Base-by-base conservation (phyloP, 2,888 invertebrate genomes). In the Stramonita haemastoma region DNA sequence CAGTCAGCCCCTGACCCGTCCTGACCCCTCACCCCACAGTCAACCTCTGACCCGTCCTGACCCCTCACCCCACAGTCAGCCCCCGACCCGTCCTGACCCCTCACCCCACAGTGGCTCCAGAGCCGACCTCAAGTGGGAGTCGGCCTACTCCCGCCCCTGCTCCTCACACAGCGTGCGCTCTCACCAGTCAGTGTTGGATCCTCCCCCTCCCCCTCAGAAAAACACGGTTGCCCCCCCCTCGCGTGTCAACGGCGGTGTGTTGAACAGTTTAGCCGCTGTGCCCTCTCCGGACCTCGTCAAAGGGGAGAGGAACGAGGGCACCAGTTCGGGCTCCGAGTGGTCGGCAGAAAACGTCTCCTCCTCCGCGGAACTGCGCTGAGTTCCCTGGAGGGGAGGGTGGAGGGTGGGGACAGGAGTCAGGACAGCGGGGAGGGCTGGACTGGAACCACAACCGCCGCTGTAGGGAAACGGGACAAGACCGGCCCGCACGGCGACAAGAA, bases 141-240 rank as follows among this genome's bases (percentile, higher is more conserved):
- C 87, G 36, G 73, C 87, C 15, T 87, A 87, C 87, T 87, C 87
- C 56, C 73, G 73, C n/a, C 87, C 87, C 19, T 87, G 73, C 46
- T 73, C 87, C 26, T 15, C 87, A 1, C 73, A 70, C 36, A 87
- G 87, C 73, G 1, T 13, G 17, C 70, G 73, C n/a, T 73, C 87
- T 46, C 87, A 87, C 32, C 73, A 87, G 34, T 15, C 11, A 17
- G 73, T 46, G 56, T 2, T 46, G 46, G 46, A 32, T 4, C 32
- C 34, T 22, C 66, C 77, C 15, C 32, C 34, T 22, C 66, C 34
- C 19, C 32, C 22, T 11, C 66, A 66, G 60, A 60, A 13, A 19
- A 19, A 1, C 29, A 22, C 22, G 26, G 29, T 57, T 26, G 32
- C 29, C 46, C 0, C 26, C 84, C 56, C 57, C 13, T 29, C 36